Percentiles rank a stretch among this genome's conserved stretches.
Conservation (phyloP, 2,113 vertebrate species). For the Stegostoma tigrinum region DNA sequence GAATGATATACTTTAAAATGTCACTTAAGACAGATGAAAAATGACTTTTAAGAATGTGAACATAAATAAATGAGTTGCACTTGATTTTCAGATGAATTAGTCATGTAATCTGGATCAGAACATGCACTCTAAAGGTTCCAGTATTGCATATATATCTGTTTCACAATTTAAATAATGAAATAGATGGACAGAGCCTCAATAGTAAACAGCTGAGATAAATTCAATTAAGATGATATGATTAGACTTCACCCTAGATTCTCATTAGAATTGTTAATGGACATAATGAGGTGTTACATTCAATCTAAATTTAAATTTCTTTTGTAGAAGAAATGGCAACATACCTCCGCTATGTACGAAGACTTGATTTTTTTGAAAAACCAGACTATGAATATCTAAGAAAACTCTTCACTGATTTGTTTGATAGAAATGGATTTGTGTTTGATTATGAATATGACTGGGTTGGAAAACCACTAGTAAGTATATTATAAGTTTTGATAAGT, state of each 20-base stretch:
- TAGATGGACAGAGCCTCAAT: neutral
- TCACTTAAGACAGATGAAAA: neutral
- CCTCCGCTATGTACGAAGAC: constrained; percentile 85
- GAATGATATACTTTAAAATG: neutral
- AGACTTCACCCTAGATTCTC: neutral
- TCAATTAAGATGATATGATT: neutral
- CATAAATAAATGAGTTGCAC: neutral
- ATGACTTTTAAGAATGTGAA: neutral
- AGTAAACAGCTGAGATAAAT: neutral
- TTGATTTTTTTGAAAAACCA: constrained; percentile 95
- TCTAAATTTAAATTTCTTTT: constrained; percentile 33
- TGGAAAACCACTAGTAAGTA: constrained; percentile 84
- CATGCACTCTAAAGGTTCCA: neutral
- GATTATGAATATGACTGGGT: constrained; percentile 98
- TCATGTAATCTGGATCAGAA: neutral
- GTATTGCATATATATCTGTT: neutral
- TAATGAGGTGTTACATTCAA: neutral
- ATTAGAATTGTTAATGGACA: neutral
- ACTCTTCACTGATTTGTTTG: constrained; percentile 90
- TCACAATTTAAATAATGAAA: neutral
- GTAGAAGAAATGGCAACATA: constrained; percentile 95
- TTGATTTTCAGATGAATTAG: neutral
- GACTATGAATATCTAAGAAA: constrained; percentile 93
- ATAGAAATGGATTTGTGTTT: constrained; percentile 84
- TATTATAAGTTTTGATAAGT: neutral